phyloP scores from a whole-genome alignment of 2,888 invertebrate genomes.

The Drosophila atroscutellata region DNA sequence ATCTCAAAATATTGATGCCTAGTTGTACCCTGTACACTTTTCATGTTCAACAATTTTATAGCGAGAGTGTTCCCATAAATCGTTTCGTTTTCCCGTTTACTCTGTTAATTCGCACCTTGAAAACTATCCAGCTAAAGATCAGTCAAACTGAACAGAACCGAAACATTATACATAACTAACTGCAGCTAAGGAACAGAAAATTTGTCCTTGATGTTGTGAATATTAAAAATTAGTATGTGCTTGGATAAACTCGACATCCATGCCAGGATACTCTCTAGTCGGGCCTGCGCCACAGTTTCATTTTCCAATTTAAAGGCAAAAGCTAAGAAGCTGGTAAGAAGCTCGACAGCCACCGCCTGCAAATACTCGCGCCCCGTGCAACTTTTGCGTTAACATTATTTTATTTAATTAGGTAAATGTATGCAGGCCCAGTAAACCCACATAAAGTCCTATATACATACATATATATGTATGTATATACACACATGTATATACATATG shows the following conservation, averaged over 20 bases:
- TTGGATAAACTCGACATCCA: background rate
- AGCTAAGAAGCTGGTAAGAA: conserved; percentile 32
- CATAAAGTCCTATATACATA: conserved; percentile 27
- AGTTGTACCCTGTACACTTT: conserved; percentile 35
- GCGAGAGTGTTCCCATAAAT: background rate
- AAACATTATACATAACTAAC: background rate
- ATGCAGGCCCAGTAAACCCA: conserved; percentile 75
- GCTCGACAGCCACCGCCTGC: conserved; percentile 1
- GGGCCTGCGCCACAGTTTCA: conserved; percentile 22
- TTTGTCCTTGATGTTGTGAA: background rate
- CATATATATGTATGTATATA: conserved; percentile 17
- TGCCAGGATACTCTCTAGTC: conserved; percentile 13
- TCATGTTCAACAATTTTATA: background rate
- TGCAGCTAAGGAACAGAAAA: background rate
- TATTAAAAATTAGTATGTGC: background rate
- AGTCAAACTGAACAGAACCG: background rate
- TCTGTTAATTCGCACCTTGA: background rate
- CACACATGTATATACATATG: conserved; percentile 4
- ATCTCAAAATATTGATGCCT: conserved; percentile 62
- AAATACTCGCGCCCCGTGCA: conserved; percentile 61
- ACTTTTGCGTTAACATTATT: conserved; percentile 80
- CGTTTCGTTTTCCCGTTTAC: background rate
- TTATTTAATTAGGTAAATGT: conserved; percentile 82
- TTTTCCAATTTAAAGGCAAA: conserved; percentile 61
- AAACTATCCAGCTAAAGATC: background rate